Conservation (phyloP, 1,140 invertebrate genomes). For the Calycopis cecrops region DNA sequence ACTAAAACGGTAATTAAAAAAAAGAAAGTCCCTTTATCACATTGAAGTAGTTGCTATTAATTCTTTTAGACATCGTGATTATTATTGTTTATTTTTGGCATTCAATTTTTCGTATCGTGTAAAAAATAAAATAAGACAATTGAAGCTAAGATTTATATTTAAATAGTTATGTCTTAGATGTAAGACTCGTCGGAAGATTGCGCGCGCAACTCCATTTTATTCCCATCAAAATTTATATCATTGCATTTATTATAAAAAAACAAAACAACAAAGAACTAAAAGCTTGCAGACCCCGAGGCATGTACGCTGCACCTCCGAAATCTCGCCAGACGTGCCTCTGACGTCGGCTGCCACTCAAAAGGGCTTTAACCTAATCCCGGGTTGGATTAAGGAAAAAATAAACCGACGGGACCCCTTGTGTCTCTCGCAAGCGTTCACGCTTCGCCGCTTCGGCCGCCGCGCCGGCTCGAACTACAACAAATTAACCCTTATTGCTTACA, state of each 20-base stretch:
- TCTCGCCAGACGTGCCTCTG: conserved; percentile 56
- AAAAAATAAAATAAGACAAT: too few relatives aligned
- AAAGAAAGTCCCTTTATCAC: too few relatives aligned
- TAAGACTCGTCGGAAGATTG: too few relatives aligned
- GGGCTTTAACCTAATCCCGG: conserved; percentile 66
- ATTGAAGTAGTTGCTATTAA: too few relatives aligned
- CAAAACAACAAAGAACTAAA: conserved; percentile 10
- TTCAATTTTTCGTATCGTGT: too few relatives aligned
- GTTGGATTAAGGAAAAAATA: conserved; percentile 70
- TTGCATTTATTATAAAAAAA: conserved; percentile 12
- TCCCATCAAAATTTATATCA: too few relatives aligned
- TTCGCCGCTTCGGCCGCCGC: conserved; percentile 40
- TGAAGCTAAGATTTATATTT: too few relatives aligned
- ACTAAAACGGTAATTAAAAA: too few relatives aligned
- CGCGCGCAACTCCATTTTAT: too few relatives aligned
- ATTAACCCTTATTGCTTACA: conserved; percentile 1
- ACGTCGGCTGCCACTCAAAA: conserved; percentile 71
- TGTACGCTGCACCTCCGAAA: conserved; percentile 36
- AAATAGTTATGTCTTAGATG: too few relatives aligned
- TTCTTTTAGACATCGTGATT: too few relatives aligned
- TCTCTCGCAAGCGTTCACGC: conserved; percentile 63
- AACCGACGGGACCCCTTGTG: conserved; percentile 55
- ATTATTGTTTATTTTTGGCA: too few relatives aligned
- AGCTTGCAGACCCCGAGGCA: conserved; percentile 30
- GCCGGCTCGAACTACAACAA: conserved; percentile 19